A percentile compares a stretch with the other conserved stretches of the same genome.
Conservation (phyloP, 1,140 invertebrate species). For the Nebria ingens region DNA sequence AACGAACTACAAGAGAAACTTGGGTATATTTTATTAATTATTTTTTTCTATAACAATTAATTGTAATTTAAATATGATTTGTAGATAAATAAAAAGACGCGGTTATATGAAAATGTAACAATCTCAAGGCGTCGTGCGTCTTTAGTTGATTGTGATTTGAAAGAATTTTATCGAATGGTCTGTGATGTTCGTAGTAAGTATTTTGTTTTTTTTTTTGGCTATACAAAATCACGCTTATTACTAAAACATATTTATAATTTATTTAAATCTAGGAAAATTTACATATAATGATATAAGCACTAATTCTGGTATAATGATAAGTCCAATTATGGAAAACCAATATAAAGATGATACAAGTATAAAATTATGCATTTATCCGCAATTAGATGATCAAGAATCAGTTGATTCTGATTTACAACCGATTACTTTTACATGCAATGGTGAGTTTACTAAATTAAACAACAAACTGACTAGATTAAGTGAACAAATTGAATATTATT, state of each 20-base stretch:
- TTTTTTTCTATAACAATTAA: background rate
- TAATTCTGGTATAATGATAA: constrained; percentile 72
- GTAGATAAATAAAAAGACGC: constrained; percentile 28
- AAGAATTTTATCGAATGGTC: constrained; percentile 71
- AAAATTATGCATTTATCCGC: constrained; percentile 71
- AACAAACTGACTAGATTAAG: too few relatives aligned
- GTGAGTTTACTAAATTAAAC: constrained; percentile 39
- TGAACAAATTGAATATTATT: background rate
- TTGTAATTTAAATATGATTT: background rate
- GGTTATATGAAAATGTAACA: constrained; percentile 61
- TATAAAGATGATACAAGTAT: constrained; percentile 71
- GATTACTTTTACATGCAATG: constrained; percentile 78
- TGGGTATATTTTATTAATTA: background rate
- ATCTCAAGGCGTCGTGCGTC: constrained; percentile 49
- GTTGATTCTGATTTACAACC: constrained; percentile 41
- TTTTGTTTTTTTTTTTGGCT: too few relatives aligned
- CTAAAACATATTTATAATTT: constrained; percentile 36
- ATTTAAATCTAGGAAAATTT: constrained; percentile 55
- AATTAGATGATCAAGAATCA: constrained; percentile 38
- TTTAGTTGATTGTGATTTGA: constrained; percentile 58
- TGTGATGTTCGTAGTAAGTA: constrained; percentile 56
- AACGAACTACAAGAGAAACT: constrained; percentile 24
- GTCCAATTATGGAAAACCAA: constrained; percentile 66
- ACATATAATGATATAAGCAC: constrained; percentile 54
- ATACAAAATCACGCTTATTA: too few relatives aligned